Conservation (phyloP, 1,140 invertebrate species). For the Monomorium pharaonis region DNA sequence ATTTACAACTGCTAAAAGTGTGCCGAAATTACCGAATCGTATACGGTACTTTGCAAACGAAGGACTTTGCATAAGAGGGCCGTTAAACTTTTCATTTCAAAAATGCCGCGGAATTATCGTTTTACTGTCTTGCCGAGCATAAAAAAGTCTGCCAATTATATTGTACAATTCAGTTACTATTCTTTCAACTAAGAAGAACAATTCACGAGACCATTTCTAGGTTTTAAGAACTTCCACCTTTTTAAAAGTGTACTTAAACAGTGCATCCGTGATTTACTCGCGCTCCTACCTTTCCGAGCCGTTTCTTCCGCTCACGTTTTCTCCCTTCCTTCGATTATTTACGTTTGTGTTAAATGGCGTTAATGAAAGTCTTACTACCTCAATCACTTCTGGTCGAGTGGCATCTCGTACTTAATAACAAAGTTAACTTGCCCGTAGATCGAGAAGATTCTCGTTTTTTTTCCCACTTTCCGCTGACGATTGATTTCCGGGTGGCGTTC, state of each 20-base stretch:
- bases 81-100: constrained; percentile 27
- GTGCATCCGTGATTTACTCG: constrained; percentile 68
- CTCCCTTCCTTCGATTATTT: constrained; percentile 50
- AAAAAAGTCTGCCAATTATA: constrained; percentile 65
- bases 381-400: constrained; percentile 37
- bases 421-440: constrained; percentile 62
- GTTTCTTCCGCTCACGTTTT: constrained; percentile 51
- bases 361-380: constrained; percentile 59
- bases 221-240: constrained; percentile 76
- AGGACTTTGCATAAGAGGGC: neutral
- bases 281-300: constrained; percentile 15
- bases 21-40: neutral
- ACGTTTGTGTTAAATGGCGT: constrained; percentile 59
- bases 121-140: constrained; percentile 35
- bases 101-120: constrained; percentile 54
- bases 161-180: constrained; percentile 63
- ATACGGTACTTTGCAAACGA: neutral
- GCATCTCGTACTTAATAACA: constrained; percentile 60
- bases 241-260: constrained; percentile 76
- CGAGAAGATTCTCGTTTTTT: constrained; percentile 47
- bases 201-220: constrained; percentile 75
- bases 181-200: constrained; percentile 75
- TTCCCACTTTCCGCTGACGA: constrained; percentile 20
- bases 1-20: constrained; percentile 7
- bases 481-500: constrained; percentile 1